Evolutionary conservation across 2,113 vertebrate species (phyloP), one percentile per base, ranked within the genome.

Genomic region (Collichthys lucidus): DNA sequence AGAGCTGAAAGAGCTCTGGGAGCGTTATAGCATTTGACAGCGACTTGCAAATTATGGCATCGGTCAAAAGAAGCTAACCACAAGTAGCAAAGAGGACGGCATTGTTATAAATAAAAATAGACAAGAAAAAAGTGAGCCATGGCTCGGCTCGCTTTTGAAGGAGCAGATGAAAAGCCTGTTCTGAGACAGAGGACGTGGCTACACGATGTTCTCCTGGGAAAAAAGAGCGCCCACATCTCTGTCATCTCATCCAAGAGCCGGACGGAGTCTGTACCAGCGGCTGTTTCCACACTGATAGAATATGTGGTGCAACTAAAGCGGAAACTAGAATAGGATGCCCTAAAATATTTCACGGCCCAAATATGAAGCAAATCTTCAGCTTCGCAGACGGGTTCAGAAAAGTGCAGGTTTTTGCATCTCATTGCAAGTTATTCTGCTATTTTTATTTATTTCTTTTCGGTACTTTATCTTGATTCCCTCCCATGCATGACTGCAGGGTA

Each of bases 401-500:
- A 47, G 10, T 44, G 44, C 31, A 40, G 7, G 35, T 40, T 40
- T 40, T 40, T 40, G 35, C 35, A 40, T 9, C 17, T 1, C 31
- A n/a, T 16, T 11, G 8, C 16, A n/a, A 15, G 17, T 16, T 73
- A 11, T n/a, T 35, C 56, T 24, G 71, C 4, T n/a, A 31, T 46
- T 44, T 0, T 15, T 56, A n/a, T n/a, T n/a, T n/a, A n/a, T 26
- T 26, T 5, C 5, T 50, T 29, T 4, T 8, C 29, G 46, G 20
- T 2, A 5, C 12, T 71, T 64, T 10, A 11, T 44, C 56, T 49
- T 62, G 19, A 60, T 17, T 24, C 10, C 8, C 22, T 50, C 35
- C 11, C 15, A 1, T 75, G 44, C 44, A 35, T 52, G 4, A 14
- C 69, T 66, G 29, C 91, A 98, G 97, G 97, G 97, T 5, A 98